These are phyloP conservation scores for Pegoplata infirma DNA, from an alignment of 2,888 invertebrate genomes.

Conservation along the genomic window DNA sequence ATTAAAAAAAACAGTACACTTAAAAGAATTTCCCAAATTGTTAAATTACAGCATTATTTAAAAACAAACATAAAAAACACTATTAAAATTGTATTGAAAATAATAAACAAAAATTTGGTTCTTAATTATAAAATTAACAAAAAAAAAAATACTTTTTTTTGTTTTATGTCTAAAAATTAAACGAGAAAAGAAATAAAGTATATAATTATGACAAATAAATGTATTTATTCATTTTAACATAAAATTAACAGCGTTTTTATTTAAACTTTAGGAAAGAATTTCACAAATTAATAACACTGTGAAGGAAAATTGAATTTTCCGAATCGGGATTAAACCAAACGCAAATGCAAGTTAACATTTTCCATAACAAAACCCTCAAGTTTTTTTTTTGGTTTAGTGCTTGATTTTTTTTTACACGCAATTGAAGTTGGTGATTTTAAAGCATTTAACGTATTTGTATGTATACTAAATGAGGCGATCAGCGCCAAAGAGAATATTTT, in stretches of 20 bases:
- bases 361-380: no score
- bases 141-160: constrained; percentile 68
- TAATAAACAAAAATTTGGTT: constrained; percentile 57
- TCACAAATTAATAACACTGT: no score
- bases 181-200: constrained; percentile 64
- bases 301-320: no score
- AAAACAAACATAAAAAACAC: constrained; percentile 12
- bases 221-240: constrained; percentile 68
- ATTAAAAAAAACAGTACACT: not conserved
- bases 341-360: no score
- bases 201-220: constrained; percentile 74
- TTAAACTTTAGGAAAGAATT: no score
- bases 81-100: constrained; percentile 18
- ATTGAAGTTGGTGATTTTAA: no score
- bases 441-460: no score
- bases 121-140: constrained; percentile 64
- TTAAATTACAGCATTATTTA: constrained; percentile 29
- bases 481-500: no score
- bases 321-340: no score
- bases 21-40: constrained; percentile 15
- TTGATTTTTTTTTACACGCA: no score
- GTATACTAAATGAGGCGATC: no score
- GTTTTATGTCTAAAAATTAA: constrained; percentile 63
- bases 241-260: constrained; percentile 8
- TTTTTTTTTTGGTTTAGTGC: no score